Conservation (phyloP, 1,140 invertebrate genomes). For the Sweltsa coloradensis region DNA sequence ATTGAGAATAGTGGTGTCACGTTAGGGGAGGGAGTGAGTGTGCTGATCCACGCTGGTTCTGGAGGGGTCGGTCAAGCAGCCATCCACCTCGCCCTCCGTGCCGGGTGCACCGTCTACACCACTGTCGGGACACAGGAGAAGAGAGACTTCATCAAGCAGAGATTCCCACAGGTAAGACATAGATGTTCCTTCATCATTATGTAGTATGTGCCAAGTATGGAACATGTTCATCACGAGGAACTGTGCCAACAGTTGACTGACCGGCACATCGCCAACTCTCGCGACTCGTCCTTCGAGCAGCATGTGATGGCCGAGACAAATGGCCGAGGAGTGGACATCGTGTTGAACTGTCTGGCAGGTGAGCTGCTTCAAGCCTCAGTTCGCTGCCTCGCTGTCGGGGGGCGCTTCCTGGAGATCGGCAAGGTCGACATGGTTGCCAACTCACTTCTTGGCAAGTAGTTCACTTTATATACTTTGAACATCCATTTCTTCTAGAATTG, state of each 20-base stretch:
- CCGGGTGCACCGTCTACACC: conserved; percentile 31
- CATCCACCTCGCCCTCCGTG: conserved; percentile 45
- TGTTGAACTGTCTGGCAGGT: conserved; percentile 53
- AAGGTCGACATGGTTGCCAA: conserved; percentile 59
- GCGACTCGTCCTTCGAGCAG: conserved; percentile 45
- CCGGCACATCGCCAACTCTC: conserved; percentile 44
- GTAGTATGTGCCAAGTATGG: too few relatives aligned
- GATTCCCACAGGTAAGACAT: conserved; percentile 26
- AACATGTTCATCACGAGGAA: too few relatives aligned
- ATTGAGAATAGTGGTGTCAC: too few relatives aligned
- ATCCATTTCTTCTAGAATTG: too few relatives aligned
- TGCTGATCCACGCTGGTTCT: conserved; percentile 55
- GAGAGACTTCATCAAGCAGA: conserved; percentile 23
- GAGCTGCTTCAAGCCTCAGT: conserved; percentile 56
- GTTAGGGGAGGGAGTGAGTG: conserved; percentile 41
- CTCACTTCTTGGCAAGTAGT: conserved; percentile 49
- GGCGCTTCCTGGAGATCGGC: conserved; percentile 65
- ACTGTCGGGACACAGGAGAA: conserved; percentile 34
- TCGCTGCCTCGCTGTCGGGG: conserved; percentile 54
- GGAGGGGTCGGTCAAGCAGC: conserved; percentile 58
- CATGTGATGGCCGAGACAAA: conserved; percentile 41
- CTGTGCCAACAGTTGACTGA: conserved; percentile 32
- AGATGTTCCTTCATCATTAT: too few relatives aligned
- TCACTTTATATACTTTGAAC: too few relatives aligned
- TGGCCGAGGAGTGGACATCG: conserved; percentile 49